phyloP scores from a whole-genome alignment of 2,113 vertebrate genomes.

The Periophthalmus modestus region DNA sequence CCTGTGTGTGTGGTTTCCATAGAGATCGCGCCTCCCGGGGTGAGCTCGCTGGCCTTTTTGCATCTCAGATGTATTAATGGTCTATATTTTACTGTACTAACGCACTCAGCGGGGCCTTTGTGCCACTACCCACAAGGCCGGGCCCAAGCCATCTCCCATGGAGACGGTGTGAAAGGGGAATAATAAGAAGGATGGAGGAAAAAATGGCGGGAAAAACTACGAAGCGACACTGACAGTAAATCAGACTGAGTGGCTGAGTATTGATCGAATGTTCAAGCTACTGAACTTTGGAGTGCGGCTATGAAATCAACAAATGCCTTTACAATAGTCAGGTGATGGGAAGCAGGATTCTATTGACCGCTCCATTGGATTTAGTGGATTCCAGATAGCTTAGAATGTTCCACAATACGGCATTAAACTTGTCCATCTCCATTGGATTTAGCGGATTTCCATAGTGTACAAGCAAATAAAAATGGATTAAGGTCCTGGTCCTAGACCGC shows the following conservation, averaged over 20 bases:
- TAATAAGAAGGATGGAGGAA: slow-evolving; percentile 51
- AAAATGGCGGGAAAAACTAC: slow-evolving; percentile 8
- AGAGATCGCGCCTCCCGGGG: slow-evolving; percentile 49
- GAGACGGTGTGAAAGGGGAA: slow-evolving; percentile 52
- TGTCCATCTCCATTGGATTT: no score
- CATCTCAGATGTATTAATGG: slow-evolving; percentile 63
- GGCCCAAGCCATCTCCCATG: slow-evolving; percentile 66
- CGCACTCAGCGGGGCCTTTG: slow-evolving; percentile 60
- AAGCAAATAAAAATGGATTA: no score
- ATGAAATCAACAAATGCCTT: neutral
- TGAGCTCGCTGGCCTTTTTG: slow-evolving; percentile 39
- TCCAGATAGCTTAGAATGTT: neutral
- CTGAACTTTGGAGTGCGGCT: neutral
- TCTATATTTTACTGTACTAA: slow-evolving; percentile 70
- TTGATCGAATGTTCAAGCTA: neutral
- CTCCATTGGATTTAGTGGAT: neutral
- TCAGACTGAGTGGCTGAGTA: neutral
- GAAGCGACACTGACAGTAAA: neutral
- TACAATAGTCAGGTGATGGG: no score
- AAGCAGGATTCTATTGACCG: neutral
- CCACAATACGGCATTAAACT: no score
- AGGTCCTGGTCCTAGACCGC: no score
- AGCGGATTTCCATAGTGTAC: no score
- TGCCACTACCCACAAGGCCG: slow-evolving; percentile 49
- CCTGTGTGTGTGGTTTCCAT: slow-evolving; percentile 56